A percentile compares a stretch with the other conserved stretches of the same genome.
Evolutionary conservation across 2,888 invertebrate species (phyloP).

Genomic region (Hecatera dysodea): DNA sequence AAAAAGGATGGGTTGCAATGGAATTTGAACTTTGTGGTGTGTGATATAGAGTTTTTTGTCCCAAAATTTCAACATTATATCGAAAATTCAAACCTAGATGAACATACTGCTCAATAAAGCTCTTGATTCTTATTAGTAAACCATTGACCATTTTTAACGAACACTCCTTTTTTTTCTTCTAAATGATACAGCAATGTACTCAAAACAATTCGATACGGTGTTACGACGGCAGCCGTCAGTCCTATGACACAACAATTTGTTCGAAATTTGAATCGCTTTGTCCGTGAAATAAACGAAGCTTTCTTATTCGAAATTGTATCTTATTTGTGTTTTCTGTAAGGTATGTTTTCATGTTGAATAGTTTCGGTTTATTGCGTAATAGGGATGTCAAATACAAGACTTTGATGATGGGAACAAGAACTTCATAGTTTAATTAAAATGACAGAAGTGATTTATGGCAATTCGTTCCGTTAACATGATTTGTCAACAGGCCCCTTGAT

Average conservation of each 20-base stretch:
- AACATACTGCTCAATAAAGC: constrained; percentile 37
- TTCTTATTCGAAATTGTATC: constrained; percentile 21
- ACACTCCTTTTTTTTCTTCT: constrained; percentile 15
- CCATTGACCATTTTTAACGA: constrained; percentile 55
- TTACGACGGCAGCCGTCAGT: constrained; percentile 33
- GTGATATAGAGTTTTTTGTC: not conserved
- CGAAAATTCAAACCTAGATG: not conserved
- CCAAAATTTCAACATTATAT: not conserved
- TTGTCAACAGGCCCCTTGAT: constrained; percentile 48
- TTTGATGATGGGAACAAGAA: constrained; percentile 60
- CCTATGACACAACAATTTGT: constrained; percentile 55
- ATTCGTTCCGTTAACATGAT: constrained; percentile 45
- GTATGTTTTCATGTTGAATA: constrained; percentile 19
- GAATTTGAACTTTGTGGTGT: not conserved
- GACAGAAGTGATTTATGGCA: constrained; percentile 59
- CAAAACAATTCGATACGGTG: constrained; percentile 40
- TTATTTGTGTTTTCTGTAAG: accelerated
- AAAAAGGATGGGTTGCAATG: not conserved
- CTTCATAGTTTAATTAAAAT: constrained; percentile 63
- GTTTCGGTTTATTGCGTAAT: constrained; percentile 45
- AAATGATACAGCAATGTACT: constrained; percentile 43
- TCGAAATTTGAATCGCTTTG: constrained; percentile 62
- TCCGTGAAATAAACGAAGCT: constrained; percentile 21
- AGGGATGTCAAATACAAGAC: constrained; percentile 57
- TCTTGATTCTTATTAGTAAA: constrained; percentile 33